Base-by-base conservation (phyloP, 2,888 invertebrate species). In the Embidobia sp. region DNA sequence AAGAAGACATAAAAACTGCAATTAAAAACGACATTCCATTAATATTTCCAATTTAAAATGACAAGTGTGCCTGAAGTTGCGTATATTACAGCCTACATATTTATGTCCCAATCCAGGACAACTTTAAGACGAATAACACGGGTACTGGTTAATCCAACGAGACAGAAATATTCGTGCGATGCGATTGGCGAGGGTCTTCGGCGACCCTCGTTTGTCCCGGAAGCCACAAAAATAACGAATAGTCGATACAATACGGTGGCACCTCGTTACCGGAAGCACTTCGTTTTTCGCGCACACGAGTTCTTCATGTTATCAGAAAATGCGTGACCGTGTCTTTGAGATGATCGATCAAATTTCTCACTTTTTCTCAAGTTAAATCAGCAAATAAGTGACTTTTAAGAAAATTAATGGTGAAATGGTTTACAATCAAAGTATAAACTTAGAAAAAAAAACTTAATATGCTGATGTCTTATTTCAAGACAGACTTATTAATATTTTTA, bases 171-270 rank as follows among this genome's bases (percentile, higher is more conserved):
- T 83, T 84, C 83, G 82, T 83, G 83, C 69, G 64, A 74, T 59
- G 69, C 67, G 67, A 73, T 67, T 74, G 67, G 37, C 67, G 75
- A 67, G 75, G 86, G 87, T 87, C 86, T 86, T 86, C 85, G 78
- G 81, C 83, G 85, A 86, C 85, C 86, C 85, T 85, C 84, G 85
- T 83, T 84, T 83, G 83, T 85, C 83, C 84, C 82, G 81, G 86
- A 87, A 87, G 87, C 87, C 87, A 82, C 80, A 85, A 78, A 86
- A 85, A 83, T 84, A 81, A 70, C 83, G 80, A 81, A 79, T 75
- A 83, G 84, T 82, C 82, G 83, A 83, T 85, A 84, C 81, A 79
- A 53, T 64, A 69, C 53, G 48, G 35, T 31, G 49, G 63, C 57
- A 29, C 57, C 74, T 70, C 77, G 80, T 80, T 82, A 82, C 82